Evolutionary conservation across 2,797 vertebrate genomes (phyloP).

Genomic region (Tangara arthus): DNA sequence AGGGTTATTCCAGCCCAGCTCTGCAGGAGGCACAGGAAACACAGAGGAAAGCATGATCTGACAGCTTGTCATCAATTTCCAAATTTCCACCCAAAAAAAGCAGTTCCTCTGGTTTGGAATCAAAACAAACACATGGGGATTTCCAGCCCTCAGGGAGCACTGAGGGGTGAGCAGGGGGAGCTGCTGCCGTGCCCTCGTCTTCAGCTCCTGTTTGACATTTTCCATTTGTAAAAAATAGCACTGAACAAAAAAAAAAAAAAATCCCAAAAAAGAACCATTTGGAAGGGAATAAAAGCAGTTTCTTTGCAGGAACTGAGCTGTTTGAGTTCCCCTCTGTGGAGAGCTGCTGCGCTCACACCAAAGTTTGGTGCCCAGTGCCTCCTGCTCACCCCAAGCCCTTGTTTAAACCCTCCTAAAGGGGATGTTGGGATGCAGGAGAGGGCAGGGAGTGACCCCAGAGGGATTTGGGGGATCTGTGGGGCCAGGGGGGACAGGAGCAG

Average conservation of each 20-base stretch:
- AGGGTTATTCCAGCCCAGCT: background rate
- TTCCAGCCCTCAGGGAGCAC: background rate
- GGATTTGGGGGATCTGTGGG: background rate
- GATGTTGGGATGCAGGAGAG: background rate
- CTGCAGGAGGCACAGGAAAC: background rate
- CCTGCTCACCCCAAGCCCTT: background rate
- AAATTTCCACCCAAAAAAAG: background rate
- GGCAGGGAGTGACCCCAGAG: accelerated
- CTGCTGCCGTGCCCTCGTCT: background rate
- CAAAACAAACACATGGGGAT: background rate
- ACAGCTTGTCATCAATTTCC: background rate
- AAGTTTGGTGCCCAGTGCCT: accelerated
- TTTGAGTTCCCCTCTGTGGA: background rate
- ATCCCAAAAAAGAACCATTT: background rate
- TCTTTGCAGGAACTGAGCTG: background rate
- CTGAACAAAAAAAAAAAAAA: background rate
- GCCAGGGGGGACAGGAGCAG: accelerated
- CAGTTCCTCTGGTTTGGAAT: background rate
- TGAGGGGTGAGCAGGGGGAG: background rate
- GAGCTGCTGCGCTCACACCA: background rate
- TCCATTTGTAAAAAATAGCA: background rate
- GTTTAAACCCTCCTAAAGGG: background rate
- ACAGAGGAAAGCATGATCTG: background rate
- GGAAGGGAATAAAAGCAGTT: background rate
- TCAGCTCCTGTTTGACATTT: slow-evolving; percentile 20